A percentile compares a stretch with the other conserved stretches of the same genome.
Conservation (phyloP, 2,113 vertebrate genomes). For the Phocoena sinus region DNA sequence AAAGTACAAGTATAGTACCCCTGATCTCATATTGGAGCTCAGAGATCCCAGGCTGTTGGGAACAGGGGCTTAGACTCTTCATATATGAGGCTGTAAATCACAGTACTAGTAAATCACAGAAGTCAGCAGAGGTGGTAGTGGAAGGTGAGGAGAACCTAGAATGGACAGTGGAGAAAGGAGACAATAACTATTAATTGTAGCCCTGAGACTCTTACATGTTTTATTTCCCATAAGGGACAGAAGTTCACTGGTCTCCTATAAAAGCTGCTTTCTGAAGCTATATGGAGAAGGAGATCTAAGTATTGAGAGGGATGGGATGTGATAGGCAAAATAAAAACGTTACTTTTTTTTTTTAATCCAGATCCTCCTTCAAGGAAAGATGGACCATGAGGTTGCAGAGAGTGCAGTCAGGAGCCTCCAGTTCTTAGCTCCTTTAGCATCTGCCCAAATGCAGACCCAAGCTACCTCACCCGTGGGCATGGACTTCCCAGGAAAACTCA, state of each 20-base stretch:
- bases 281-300: neutral
- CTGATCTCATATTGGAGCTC: neutral
- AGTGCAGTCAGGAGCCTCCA: neutral
- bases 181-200: neutral
- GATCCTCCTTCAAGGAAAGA: neutral
- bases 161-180: neutral
- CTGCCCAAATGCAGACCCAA: neutral
- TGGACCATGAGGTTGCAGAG: neutral
- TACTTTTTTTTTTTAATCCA: too few relatives aligned
- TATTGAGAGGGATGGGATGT: neutral
- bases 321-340: neutral
- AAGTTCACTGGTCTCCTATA: neutral
- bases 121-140: neutral
- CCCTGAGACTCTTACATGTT: neutral
- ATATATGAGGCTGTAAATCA: neutral
- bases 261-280: neutral
- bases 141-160: neutral
- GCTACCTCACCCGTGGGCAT: neutral
- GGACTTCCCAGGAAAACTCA: neutral
- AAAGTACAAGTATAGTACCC: neutral
- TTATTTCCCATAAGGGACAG: neutral
- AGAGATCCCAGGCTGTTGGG: neutral
- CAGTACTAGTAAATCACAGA: neutral
- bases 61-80: neutral
- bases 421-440: neutral